A percentile compares a stretch with the other conserved stretches of the same genome.
Evolutionary conservation across 2,113 vertebrate genomes (phyloP).

Genomic region (Misgurnus anguillicaudatus): DNA sequence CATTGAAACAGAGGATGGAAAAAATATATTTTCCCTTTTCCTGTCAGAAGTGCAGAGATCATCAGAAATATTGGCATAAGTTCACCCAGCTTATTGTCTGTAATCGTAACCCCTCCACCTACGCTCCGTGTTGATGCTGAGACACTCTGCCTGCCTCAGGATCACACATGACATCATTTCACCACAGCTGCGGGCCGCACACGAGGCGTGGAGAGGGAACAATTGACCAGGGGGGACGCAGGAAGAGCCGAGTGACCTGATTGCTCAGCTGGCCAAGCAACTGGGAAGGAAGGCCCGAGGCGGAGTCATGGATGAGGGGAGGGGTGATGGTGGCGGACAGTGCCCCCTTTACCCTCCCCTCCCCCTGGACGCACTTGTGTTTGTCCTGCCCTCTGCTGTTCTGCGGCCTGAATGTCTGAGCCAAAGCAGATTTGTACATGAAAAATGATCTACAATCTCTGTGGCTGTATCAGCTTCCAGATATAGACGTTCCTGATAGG

Average conservation of each 20-base stretch:
- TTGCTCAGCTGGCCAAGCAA: conserved; percentile 75
- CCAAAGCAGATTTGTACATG: conserved; percentile 70
- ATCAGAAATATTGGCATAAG: conserved; percentile 50
- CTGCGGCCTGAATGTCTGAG: conserved; percentile 31
- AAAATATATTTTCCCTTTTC: conserved; percentile 37
- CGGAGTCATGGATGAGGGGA: conserved; percentile 66
- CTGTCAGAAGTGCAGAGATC: conserved; percentile 45
- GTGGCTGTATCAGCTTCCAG: conserved; percentile 64
- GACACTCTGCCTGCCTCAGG: conserved; percentile 41
- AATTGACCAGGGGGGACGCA: conserved; percentile 56
- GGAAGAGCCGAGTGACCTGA: conserved; percentile 71
- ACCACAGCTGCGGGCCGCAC: conserved; percentile 74
- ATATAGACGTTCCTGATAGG: conserved; percentile 60
- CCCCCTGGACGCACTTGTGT: conserved; percentile 36
- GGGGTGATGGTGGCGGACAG: conserved; percentile 57
- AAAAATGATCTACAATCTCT: conserved; percentile 70
- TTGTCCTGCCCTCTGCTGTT: conserved; percentile 41
- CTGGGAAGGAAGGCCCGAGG: conserved; percentile 70
- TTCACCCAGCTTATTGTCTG: conserved; percentile 50
- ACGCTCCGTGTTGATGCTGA: conserved; percentile 58
- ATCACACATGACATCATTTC: conserved; percentile 68
- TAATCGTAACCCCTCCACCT: conserved; percentile 49
- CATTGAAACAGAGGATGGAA: conserved; percentile 21
- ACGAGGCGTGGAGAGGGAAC: conserved; percentile 65
- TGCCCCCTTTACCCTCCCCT: conserved; percentile 40